phyloP scores from a whole-genome alignment of 2,888 invertebrate genomes.

The Trachelus iudaicus region DNA sequence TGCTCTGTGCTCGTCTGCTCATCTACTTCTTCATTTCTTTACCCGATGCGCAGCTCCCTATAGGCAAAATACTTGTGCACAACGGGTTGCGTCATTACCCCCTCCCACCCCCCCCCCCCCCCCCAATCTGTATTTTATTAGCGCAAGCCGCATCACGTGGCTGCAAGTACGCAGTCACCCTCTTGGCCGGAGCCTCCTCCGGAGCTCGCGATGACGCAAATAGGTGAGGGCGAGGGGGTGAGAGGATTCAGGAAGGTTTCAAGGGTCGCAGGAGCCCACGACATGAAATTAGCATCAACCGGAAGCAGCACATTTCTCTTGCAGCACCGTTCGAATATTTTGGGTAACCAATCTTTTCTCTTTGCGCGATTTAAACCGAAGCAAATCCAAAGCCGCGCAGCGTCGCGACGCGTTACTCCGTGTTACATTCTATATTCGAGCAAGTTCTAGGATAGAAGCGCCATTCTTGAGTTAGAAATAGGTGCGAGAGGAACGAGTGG shows the following conservation, averaged over 20 bases:
- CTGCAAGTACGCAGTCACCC: slow-evolving; percentile 31
- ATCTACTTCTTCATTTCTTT: too few species aligned
- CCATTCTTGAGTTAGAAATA: slow-evolving; percentile 61
- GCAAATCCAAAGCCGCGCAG: neutral
- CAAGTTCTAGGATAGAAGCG: slow-evolving; percentile 19
- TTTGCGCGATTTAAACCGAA: too few species aligned
- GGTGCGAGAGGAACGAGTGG: slow-evolving; percentile 14
- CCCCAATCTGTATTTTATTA: slow-evolving; percentile 50
- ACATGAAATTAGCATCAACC: too few species aligned
- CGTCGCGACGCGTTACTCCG: neutral
- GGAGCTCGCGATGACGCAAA: slow-evolving; percentile 18
- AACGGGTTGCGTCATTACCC: slow-evolving; percentile 47
- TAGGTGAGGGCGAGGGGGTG: slow-evolving; percentile 2
- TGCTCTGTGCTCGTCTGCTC: too few species aligned
- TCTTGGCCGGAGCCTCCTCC: neutral
- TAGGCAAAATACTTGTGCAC: slow-evolving; percentile 16
- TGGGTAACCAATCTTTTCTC: too few species aligned
- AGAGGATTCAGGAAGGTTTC: too few species aligned
- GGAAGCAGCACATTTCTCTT: too few species aligned
- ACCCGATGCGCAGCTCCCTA: too few species aligned
- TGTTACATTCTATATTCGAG: neutral
- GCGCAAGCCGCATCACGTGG: slow-evolving; percentile 47
- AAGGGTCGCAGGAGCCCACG: too few species aligned
- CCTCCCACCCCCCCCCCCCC: too few species aligned
- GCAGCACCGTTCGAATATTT: too few species aligned